Base-by-base conservation (phyloP, 2,113 vertebrate species). In the Polypterus senegalus region DNA sequence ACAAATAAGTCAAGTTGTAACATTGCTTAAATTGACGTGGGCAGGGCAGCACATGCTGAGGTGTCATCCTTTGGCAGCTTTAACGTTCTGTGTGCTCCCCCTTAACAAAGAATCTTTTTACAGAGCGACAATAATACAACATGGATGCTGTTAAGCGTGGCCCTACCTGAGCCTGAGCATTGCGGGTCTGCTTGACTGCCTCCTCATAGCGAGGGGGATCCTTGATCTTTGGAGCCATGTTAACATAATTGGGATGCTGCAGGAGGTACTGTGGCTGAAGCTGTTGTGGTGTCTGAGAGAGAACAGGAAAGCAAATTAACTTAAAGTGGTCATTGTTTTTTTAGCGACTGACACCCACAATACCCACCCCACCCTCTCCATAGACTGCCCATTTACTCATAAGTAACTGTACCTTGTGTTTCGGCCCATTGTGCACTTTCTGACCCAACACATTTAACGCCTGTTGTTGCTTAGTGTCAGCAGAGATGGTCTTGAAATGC, bases 171-270 rank as follows among this genome's bases (percentile, higher is more conserved):
- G 83, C 7, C 63, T 88, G 91, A 66, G 88, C 55, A 6, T 70
- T 89, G 65, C 92, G 92, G 0, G 87, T 93, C 79, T 97, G 96
- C 71, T 94, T 97, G 72, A 98, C 85, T 47, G 96, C 96, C 49
- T 98, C 96, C 76, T 98, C 96, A 0, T 98, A 98, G 61, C 92
- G 88, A 49, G 96, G 96, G 6, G 93, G 96, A 61, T 97, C 94
- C 80, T 87, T 87, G 4, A 80, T 75, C 77, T 94, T 97, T 54
- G 83, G 81, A 58, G 72, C 73, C 8, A 89, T 81, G 67, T 64
- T 77, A 57, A 83, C 73, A 53, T 90, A 89, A 4, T 89, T 76
- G 27, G 86, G 9, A 85, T 73, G 87, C 83, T 76, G 65, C 77
- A 94, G 55, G 67, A 74, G 65, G 4, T 81, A 87, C 46, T 75